Evolutionary conservation across 1,140 invertebrate genomes (phyloP).

Genomic region (Aphidius gifuensis): DNA sequence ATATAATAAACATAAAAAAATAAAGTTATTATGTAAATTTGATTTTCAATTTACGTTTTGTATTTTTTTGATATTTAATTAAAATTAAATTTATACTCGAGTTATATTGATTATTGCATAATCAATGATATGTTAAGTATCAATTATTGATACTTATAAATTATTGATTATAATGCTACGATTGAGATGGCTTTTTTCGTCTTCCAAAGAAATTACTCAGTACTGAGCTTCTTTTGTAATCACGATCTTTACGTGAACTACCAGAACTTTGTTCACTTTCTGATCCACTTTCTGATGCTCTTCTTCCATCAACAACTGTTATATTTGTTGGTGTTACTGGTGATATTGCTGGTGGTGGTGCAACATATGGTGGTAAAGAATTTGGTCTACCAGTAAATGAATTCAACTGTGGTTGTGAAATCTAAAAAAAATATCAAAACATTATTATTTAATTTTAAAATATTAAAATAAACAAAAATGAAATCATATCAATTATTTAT

Average conservation of each 20-base stretch:
- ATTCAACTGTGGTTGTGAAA: slow-evolving; percentile 40
- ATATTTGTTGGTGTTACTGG: slow-evolving; percentile 35
- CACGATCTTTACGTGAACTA: slow-evolving; percentile 47
- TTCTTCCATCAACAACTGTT: slow-evolving; percentile 42
- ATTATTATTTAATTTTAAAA: background rate
- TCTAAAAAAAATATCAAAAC: slow-evolving; percentile 27
- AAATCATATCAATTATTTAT: background rate
- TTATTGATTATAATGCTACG: slow-evolving; percentile 34
- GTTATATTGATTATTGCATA: no score
- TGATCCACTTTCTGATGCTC: slow-evolving; percentile 53
- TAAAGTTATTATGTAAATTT: no score
- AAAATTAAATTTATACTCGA: no score
- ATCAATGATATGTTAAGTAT: no score
- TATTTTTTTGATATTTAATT: no score
- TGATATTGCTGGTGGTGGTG: slow-evolving; percentile 45
- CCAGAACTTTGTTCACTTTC: slow-evolving; percentile 52
- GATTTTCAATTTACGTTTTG: no score
- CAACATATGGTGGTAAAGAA: slow-evolving; percentile 52
- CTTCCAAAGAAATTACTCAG: slow-evolving; percentile 54
- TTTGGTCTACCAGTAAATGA: slow-evolving; percentile 48
- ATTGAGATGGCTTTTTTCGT: slow-evolving; percentile 50
- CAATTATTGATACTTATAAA: background rate
- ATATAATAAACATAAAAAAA: no score
- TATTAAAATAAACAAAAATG: no score
- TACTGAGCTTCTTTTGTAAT: slow-evolving; percentile 52